These are phyloP conservation scores for Diachasma alloeum DNA, from an alignment of 1,140 invertebrate species.

Conservation along the genomic window DNA sequence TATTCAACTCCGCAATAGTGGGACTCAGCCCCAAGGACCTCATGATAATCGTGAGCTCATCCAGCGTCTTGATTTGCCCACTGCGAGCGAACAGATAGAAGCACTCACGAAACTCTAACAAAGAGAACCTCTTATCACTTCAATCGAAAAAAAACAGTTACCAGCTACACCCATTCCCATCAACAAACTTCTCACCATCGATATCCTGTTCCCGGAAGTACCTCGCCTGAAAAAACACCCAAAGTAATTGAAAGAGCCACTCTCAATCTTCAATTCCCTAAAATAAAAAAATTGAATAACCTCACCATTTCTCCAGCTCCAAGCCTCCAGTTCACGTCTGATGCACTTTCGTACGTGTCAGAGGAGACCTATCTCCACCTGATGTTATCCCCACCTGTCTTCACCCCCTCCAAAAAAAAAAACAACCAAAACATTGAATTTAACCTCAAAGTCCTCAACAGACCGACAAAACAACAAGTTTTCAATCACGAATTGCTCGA, in stretches of 20 bases:
- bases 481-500: too few relatives aligned
- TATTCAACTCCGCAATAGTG: slow-evolving; percentile 87
- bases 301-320: background rate
- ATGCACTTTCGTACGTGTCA: background rate
- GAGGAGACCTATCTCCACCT: background rate
- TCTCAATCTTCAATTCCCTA: background rate
- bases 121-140: slow-evolving; percentile 30
- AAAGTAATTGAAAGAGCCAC: background rate
- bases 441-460: background rate
- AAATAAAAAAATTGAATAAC: background rate
- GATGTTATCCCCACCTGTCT: background rate
- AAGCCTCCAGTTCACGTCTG: background rate
- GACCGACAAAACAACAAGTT: too few relatives aligned
- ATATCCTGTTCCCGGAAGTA: slow-evolving; percentile 18
- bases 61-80: slow-evolving; percentile 85
- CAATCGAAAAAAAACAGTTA: slow-evolving; percentile 24
- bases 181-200: background rate
- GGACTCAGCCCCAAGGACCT: slow-evolving; percentile 91
- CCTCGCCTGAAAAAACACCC: slow-evolving; percentile 5
- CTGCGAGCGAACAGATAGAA: slow-evolving; percentile 91
- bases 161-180: background rate
- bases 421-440: background rate
- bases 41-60: slow-evolving; percentile 94
- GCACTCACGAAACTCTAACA: slow-evolving; percentile 92
- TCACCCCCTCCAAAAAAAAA: background rate